Percentiles rank a stretch among this genome's conserved stretches.
Evolutionary conservation across 2,113 vertebrate genomes (phyloP).

Genomic region (Cinclus cinclus): DNA sequence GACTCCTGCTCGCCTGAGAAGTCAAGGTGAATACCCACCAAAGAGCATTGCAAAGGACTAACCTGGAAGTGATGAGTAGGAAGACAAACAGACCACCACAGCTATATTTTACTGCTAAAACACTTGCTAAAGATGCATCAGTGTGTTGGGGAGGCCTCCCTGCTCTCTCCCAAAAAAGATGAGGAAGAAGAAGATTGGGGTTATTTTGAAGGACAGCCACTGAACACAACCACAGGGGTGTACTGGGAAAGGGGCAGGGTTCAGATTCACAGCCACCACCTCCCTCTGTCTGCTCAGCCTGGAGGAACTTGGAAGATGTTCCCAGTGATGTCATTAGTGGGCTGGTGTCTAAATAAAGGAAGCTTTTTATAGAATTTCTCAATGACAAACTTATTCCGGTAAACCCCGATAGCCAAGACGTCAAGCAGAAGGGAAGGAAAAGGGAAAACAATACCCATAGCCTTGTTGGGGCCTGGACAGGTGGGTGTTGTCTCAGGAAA

Average conservation of each 20-base stretch:
- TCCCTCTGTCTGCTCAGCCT: not conserved
- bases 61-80: not conserved
- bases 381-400: not conserved
- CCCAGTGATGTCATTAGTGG: constrained; percentile 17
- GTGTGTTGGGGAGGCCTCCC: too few species aligned
- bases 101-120: not conserved
- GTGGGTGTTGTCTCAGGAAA: not conserved
- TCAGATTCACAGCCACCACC: not conserved
- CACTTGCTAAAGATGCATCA: not conserved
- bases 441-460: not conserved
- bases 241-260: not conserved
- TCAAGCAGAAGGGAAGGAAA: constrained; percentile 21
- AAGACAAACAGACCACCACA: not conserved
- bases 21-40: not conserved
- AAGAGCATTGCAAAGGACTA: not conserved
- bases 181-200: not conserved
- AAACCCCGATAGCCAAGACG: not conserved
- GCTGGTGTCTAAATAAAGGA: constrained; percentile 34
- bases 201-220: not conserved
- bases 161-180: not conserved
- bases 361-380: constrained; percentile 52
- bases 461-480: not conserved
- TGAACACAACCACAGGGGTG: not conserved
- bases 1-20: not conserved
- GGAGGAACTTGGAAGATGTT: not conserved